Evolutionary conservation across 2,888 invertebrate species (phyloP).

Genomic region (Hyppa rectilinea): DNA sequence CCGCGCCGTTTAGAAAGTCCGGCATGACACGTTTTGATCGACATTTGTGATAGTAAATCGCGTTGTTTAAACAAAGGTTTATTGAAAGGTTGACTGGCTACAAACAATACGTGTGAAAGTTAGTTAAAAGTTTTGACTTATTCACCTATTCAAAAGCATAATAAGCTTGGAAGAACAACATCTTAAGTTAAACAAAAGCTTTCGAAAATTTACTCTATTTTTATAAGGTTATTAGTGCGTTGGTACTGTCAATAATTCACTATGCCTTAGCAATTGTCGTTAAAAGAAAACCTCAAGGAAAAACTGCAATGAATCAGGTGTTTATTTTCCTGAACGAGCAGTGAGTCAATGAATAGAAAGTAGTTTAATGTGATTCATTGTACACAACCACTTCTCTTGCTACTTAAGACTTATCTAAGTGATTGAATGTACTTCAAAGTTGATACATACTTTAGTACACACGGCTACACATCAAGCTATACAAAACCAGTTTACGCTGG

Average conservation of each 20-base stretch:
- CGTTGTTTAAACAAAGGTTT: constrained; percentile 46
- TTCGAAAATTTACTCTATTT: not conserved
- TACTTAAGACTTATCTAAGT: constrained; percentile 32
- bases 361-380: constrained; percentile 42
- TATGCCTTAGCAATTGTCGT: not conserved
- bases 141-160: not conserved
- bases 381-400: constrained; percentile 30
- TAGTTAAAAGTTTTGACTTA: not conserved
- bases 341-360: constrained; percentile 51
- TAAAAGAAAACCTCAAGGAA: constrained; percentile 8
- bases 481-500: no score
- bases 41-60: constrained; percentile 48
- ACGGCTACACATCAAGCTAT: no score
- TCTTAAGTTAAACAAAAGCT: not conserved
- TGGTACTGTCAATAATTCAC: not conserved
- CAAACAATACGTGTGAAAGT: constrained; percentile 41
- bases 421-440: constrained; percentile 16
- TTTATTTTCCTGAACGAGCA: constrained; percentile 34
- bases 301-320: constrained; percentile 32
- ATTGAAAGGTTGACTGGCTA: constrained; percentile 24
- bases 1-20: constrained; percentile 60
- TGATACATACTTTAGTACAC: no score
- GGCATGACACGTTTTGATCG: constrained; percentile 46
- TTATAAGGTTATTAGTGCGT: not conserved
- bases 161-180: not conserved